Conservation (phyloP, 2,113 vertebrate genomes). For the Isichthys henryi region DNA sequence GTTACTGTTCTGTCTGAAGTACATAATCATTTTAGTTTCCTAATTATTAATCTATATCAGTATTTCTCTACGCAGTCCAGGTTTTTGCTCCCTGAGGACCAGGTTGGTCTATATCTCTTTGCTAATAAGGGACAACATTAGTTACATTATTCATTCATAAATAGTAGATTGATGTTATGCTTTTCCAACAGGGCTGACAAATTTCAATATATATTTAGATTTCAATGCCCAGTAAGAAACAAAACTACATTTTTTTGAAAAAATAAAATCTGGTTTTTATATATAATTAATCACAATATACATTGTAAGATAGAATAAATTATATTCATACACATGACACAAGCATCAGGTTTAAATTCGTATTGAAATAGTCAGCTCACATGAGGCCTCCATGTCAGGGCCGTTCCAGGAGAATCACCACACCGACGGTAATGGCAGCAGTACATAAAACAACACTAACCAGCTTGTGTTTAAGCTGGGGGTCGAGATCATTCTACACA, state of each 20-base stretch:
- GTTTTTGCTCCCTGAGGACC: not conserved
- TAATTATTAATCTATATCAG: not conserved
- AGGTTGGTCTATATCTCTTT: not conserved
- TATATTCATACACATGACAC: slow-evolving; percentile 17
- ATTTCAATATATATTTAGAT: slow-evolving; percentile 13
- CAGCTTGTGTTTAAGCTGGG: slow-evolving; percentile 20
- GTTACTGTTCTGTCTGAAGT: not conserved
- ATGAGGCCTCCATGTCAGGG: not conserved
- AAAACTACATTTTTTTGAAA: slow-evolving; percentile 3
- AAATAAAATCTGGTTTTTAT: slow-evolving; percentile 7
- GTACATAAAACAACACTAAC: not conserved
- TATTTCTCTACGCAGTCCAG: not conserved
- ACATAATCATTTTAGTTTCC: not conserved
- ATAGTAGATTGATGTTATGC: not conserved
- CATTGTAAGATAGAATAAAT: slow-evolving; percentile 20
- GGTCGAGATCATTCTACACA: slow-evolving; percentile 4
- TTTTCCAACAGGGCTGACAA: not conserved
- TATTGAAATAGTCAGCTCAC: slow-evolving; percentile 10
- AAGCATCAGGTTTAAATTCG: slow-evolving; percentile 15
- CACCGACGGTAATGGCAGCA: not conserved
- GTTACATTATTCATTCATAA: not conserved
- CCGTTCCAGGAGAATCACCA: not conserved
- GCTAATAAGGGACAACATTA: not conserved
- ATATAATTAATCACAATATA: not conserved
- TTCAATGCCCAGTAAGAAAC: slow-evolving; percentile 8